A percentile compares a stretch with the other conserved stretches of the same genome.
phyloP scores from a whole-genome alignment of 2,113 vertebrate genomes.

The Dinomys branickii region DNA sequence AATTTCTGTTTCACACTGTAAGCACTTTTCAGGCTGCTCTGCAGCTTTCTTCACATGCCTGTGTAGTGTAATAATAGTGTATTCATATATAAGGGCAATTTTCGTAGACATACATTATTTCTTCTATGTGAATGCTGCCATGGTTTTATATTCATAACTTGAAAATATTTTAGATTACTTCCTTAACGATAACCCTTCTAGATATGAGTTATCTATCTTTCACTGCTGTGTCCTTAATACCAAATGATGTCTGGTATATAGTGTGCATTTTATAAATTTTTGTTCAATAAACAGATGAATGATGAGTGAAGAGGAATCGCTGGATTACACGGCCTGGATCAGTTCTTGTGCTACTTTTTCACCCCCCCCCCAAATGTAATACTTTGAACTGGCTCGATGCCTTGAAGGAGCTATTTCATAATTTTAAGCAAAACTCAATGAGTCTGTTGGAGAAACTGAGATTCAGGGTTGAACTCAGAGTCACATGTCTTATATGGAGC shows the following conservation, averaged over 20 bases:
- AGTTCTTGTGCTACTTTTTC: background rate
- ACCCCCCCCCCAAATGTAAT: background rate
- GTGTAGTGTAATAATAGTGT: background rate
- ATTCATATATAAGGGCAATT: background rate
- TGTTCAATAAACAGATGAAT: conserved; percentile 6
- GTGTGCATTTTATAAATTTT: background rate
- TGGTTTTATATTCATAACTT: conserved; percentile 32
- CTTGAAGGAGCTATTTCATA: conserved; percentile 14
- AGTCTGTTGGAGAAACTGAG: background rate
- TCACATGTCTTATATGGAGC: background rate
- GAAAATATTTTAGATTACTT: conserved; percentile 48
- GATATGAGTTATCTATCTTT: background rate
- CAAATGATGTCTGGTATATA: background rate
- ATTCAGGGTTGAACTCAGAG: background rate
- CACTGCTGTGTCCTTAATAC: background rate
- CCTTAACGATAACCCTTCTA: background rate
- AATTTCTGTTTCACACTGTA: conserved; percentile 26
- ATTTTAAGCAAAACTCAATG: conserved; percentile 42
- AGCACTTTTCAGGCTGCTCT: background rate
- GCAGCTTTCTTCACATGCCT: background rate
- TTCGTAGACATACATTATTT: conserved; percentile 5
- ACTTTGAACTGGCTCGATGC: background rate
- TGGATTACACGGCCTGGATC: conserved; percentile 1
- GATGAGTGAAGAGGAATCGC: background rate
- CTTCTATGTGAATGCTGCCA: background rate